Base-by-base conservation (phyloP, 2,797 vertebrate genomes). In the Melanotaenia nigrans region DNA sequence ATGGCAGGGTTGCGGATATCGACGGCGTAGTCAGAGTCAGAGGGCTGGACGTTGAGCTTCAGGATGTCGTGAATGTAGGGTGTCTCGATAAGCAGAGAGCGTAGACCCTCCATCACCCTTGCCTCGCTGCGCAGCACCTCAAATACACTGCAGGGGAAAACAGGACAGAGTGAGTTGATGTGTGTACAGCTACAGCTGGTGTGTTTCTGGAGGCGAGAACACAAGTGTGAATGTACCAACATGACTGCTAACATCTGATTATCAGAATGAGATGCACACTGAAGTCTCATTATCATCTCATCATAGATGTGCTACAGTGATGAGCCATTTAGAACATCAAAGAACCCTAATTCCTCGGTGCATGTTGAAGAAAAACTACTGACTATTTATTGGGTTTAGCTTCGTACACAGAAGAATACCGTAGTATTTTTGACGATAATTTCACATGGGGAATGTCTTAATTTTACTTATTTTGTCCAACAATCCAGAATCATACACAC, bases 101-200 rank as follows among this genome's bases (percentile, higher is more conserved):
- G 96, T 57, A 99, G 92, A 3, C 98, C 98, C 75, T 99, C 97
- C 98, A 99, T 98, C 32, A 99, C 97, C 0, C 94, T 94, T 5
- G 97, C 96, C 90, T 99, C 98, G 54, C 94, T 97, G 79, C 98
- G 96, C 75, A 99, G 91, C 32, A 95, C 82, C 59, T 99, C 98
- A 18, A 98, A 95, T 84, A 99, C 83, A 63, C 98, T 99, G 87
- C 10, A 63, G 58, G 53, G 10, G 25, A 67, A 40, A 36, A 36
- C 25, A 5, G 54, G 13, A 55, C 51, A 81, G 14, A 51, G 32
- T 35, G 5, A 67, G 60, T 40, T 58, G 63, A 9, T 7, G 67
- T 8, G 20, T 1, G 25, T 45, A 18, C 49, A 54, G 22, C 51
- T 28, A 14, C 58, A 16, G 22, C 36, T 40, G 36, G n/a, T 28